These are phyloP conservation scores for Hecatera dysodea DNA, from an alignment of 2,888 invertebrate genomes.

Conservation along the genomic window DNA sequence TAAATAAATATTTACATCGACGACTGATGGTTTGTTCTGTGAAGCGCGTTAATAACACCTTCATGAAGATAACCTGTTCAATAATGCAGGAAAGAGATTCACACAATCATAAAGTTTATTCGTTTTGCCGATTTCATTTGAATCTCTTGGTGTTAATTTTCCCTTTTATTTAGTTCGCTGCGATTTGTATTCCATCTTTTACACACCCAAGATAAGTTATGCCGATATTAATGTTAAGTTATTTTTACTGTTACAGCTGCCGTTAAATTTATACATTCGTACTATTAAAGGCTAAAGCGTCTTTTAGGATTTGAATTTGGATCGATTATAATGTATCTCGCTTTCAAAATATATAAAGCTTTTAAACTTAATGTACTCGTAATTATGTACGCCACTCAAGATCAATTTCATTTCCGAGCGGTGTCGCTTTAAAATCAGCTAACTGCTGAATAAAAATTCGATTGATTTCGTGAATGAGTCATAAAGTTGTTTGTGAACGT, in stretches of 20 bases:
- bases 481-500: constrained; percentile 62
- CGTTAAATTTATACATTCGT: neutral
- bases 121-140: constrained; percentile 21
- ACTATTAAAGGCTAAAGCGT: constrained; percentile 7
- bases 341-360: constrained; percentile 32
- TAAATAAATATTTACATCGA: constrained; percentile 69
- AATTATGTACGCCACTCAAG: constrained; percentile 42
- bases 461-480: constrained; percentile 68
- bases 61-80: constrained; percentile 33
- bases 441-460: constrained; percentile 47
- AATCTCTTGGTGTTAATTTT: constrained; percentile 22
- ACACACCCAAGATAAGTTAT: constrained; percentile 19
- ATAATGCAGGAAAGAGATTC: constrained; percentile 14
- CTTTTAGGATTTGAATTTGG: constrained; percentile 6
- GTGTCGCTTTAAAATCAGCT: constrained; percentile 32
- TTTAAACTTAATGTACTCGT: constrained; percentile 42
- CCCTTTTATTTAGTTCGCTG: neutral
- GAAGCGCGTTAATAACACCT: constrained; percentile 39
- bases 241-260: constrained; percentile 12
- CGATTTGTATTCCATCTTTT: constrained; percentile 15
- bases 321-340: constrained; percentile 14
- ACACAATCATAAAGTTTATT: constrained; percentile 34
- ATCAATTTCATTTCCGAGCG: constrained; percentile 33
- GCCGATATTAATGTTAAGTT: constrained; percentile 13
- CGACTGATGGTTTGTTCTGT: constrained; percentile 47